A percentile compares a stretch with the other conserved stretches of the same genome.
These are phyloP conservation scores for Phalacrocorax pelagicus DNA, from an alignment of 2,113 vertebrate genomes.

Conservation along the genomic window DNA sequence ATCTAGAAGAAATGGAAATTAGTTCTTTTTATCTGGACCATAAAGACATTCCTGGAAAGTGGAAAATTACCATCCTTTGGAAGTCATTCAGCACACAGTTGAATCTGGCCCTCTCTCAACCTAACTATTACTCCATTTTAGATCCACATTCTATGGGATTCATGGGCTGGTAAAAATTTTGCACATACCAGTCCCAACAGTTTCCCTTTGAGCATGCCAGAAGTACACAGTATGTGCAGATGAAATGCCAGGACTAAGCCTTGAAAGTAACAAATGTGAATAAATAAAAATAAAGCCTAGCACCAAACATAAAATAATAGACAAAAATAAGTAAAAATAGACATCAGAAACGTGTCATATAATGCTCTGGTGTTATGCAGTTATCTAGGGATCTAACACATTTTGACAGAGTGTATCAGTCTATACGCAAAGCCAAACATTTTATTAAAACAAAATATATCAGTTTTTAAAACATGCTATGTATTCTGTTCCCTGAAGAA, in stretches of 20 bases:
- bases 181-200: background rate
- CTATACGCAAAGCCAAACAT: constrained; percentile 59
- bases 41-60: background rate
- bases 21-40: background rate
- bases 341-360: constrained; percentile 63
- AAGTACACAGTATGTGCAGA: background rate
- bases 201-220: background rate
- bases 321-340: constrained; percentile 43
- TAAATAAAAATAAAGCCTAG: constrained; percentile 47
- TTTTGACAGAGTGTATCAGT: constrained; percentile 65
- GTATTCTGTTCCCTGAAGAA: constrained; percentile 43
- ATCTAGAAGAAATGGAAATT: background rate
- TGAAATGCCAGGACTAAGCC: background rate
- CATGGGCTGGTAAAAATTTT: background rate
- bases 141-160: background rate
- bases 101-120: background rate
- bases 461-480: constrained; percentile 58
- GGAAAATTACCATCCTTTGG: background rate
- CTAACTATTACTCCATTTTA: background rate
- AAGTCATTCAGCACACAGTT: background rate
- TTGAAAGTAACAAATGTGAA: constrained; percentile 9
- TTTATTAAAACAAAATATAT: constrained; percentile 69
- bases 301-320: constrained; percentile 54
- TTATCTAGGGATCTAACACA: constrained; percentile 66
- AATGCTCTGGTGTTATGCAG: constrained; percentile 52